Percentiles rank a stretch among this genome's conserved stretches.
Conservation (phyloP, 2,113 vertebrate species). For the Larimichthys polyactis region DNA sequence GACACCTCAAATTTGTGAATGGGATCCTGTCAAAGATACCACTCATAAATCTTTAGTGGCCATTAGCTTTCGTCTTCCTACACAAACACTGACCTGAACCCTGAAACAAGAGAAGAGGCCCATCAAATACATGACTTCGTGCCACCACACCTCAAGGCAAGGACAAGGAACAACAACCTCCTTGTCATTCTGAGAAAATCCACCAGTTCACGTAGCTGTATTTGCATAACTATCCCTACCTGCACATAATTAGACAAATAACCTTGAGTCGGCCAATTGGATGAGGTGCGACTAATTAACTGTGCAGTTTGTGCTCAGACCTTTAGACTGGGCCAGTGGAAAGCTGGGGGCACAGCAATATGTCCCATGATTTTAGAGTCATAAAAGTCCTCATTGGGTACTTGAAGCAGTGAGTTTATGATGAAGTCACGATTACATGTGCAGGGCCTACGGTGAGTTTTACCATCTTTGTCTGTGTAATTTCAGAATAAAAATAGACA, state of each 20-base stretch:
- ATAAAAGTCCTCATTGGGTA: conserved; percentile 23
- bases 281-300: conserved; percentile 79
- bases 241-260: conserved; percentile 75
- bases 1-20: background rate
- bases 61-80: conserved; percentile 38
- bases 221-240: conserved; percentile 72
- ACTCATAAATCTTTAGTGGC: conserved; percentile 6
- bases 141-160: conserved; percentile 6
- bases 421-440: conserved; percentile 15
- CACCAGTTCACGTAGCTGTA: conserved; percentile 21
- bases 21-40: background rate
- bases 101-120: conserved; percentile 11
- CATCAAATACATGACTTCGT: conserved; percentile 24
- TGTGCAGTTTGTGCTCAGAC: conserved; percentile 52
- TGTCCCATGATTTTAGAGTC: conserved; percentile 27
- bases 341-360: conserved; percentile 11
- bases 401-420: conserved; percentile 20
- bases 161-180: conserved; percentile 57
- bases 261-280: conserved; percentile 74
- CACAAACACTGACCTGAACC: conserved; percentile 42
- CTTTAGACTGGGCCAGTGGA: conserved; percentile 30
- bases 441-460: conserved; percentile 20
- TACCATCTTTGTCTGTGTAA: background rate
- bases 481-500: background rate
- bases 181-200: conserved; percentile 31